Conservation (phyloP, 2,113 vertebrate genomes). For the Aldabrachelys gigantea region DNA sequence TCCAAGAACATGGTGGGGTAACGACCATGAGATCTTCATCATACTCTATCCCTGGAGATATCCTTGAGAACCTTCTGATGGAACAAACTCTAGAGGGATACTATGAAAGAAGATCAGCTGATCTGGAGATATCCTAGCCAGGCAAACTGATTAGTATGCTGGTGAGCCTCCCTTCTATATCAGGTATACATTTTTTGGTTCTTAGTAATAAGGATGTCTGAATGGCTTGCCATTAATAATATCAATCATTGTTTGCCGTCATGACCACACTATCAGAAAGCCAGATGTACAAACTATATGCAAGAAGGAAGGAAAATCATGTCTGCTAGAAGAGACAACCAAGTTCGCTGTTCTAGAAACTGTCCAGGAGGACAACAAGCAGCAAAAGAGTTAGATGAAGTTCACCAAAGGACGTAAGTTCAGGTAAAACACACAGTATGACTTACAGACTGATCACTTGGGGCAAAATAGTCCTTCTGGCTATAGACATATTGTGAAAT, state of each 20-base stretch:
- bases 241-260: not conserved
- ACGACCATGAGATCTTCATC: not conserved
- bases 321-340: not conserved
- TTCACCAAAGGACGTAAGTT: not conserved
- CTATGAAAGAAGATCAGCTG: not conserved
- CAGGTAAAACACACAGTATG: not conserved
- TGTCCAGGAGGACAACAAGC: not conserved
- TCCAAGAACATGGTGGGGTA: not conserved
- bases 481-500: not conserved
- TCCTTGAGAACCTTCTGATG: not conserved
- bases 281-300: not conserved
- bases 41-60: not conserved
- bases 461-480: not conserved
- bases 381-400: not conserved
- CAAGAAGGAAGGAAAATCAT: not conserved
- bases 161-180: not conserved
- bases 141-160: constrained; percentile 24
- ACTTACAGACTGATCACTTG: not conserved
- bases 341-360: not conserved
- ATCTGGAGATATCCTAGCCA: not conserved
- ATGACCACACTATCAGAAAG: not conserved
- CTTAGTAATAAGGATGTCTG: constrained; percentile 32
- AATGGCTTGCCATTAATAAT: constrained; percentile 13
- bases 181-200: constrained; percentile 23
- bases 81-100: not conserved